Conservation (phyloP, 2,888 invertebrate genomes). For the Iselma pallidipennis region DNA sequence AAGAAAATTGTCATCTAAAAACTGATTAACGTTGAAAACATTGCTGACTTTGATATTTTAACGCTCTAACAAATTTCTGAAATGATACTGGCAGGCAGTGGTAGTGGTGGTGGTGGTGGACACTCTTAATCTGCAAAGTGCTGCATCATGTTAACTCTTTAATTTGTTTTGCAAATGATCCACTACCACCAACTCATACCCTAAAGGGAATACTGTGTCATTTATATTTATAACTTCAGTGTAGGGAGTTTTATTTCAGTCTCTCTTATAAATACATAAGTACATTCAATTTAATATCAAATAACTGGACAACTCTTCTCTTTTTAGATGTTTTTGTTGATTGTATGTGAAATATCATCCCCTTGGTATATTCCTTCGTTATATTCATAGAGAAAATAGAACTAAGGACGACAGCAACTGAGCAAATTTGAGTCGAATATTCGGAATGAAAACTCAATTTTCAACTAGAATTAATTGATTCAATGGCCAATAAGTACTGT, state of each 20-base stretch:
- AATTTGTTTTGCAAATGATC: conserved; percentile 55
- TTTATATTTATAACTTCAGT: conserved; percentile 36
- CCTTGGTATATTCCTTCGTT: conserved; percentile 17
- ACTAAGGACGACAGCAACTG: too few species aligned
- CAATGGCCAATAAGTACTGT: not conserved
- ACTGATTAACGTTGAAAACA: conserved; percentile 13
- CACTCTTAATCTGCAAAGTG: conserved; percentile 51
- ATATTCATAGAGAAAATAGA: too few species aligned
- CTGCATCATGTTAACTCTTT: conserved; percentile 54
- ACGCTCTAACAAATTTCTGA: conserved; percentile 30
- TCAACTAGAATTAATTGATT: not conserved
- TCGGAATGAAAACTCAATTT: not conserved
- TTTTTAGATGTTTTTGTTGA: conserved; percentile 20
- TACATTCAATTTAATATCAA: conserved; percentile 35
- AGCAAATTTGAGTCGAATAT: too few species aligned
- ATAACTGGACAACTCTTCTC: conserved; percentile 20
- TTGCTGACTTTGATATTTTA: conserved; percentile 29
- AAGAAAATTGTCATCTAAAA: not conserved
- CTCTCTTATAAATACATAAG: conserved; percentile 34
- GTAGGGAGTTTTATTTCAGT: conserved; percentile 26
- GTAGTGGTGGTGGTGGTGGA: conserved; percentile 27
- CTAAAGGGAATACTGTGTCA: conserved; percentile 33
- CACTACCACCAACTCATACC: conserved; percentile 30
- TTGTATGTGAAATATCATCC: conserved; percentile 33
- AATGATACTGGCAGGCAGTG: not conserved